Conservation (phyloP, 2,113 vertebrate species). For the Myotis lucifugus region DNA sequence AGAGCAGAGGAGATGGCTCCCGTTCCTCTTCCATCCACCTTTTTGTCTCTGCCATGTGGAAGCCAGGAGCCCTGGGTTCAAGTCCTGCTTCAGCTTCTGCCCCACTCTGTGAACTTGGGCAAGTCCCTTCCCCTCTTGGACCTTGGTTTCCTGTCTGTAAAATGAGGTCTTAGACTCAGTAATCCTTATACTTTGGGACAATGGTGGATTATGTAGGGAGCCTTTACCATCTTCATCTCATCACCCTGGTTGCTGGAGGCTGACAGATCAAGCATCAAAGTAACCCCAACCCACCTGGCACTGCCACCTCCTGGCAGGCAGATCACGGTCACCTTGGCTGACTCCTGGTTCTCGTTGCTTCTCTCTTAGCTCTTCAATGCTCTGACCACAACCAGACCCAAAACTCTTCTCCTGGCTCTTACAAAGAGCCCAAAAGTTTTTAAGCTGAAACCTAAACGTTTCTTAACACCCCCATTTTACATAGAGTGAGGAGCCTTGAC, state of each 20-base stretch:
- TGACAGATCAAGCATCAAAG: background rate
- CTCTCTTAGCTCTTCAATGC: background rate
- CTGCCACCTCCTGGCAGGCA: background rate
- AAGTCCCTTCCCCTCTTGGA: background rate
- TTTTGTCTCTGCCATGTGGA: background rate
- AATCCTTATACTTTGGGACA: background rate
- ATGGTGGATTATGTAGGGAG: background rate
- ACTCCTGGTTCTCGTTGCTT: background rate
- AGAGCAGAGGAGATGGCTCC: background rate
- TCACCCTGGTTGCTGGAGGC: background rate
- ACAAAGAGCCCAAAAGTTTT: background rate
- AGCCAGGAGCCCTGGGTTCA: background rate
- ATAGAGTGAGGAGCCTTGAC: background rate
- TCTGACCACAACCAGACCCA: background rate
- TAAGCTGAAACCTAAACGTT: background rate
- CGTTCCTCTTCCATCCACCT: background rate
- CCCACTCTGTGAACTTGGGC: background rate
- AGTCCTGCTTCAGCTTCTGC: background rate
- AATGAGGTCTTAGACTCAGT: background rate
- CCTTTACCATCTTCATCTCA: background rate
- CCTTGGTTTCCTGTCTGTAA: background rate
- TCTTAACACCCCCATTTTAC: background rate
- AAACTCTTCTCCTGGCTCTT: background rate
- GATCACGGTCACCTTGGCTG: background rate
- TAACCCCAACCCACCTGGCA: rapidly evolving